Evolutionary conservation across 2,113 vertebrate genomes (phyloP), one percentile per base, ranked within the genome.

Genomic region (Gadus macrocephalus): DNA sequence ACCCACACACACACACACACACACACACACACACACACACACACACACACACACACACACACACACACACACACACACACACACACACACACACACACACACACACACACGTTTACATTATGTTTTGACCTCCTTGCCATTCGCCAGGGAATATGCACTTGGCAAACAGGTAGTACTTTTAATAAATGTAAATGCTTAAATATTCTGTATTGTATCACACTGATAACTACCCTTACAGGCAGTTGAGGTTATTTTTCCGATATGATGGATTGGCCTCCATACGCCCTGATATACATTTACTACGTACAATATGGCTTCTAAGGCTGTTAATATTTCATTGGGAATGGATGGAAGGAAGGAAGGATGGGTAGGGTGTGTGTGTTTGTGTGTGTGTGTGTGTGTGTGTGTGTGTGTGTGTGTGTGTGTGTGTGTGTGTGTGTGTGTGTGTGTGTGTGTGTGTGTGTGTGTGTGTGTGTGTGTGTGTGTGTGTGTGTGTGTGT

Each of bases 251-350:
- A 9, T 49, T 49, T 49, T 6, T 49, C 42, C 42, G 11, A 14
- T 49, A 49, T 49, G 8, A 14, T 49, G 42, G 6, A 49, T 49
- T 14, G 12, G 42, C 8, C 42, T 49, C 8, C 42, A 49, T 49
- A 49, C 42, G 38, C 38, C 38, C 38, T 42, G 42, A 49, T 20
- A 65, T 42, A 62, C n/a, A 42, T 49, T 16, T 38, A 27, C 28
- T n/a, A 12, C 28, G 27, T 15, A 35, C 16, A 35, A 3, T 64
- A 64, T 64, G 2, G 15, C 28, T 35, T 15, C 62, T n/a, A 28
- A 64, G 15, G 28, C 62, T 9, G 62, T 64, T 64, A 63, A 27
- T 63, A 64, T 64, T 38, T 17, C 64, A 65, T 65, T 42, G 17
- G 8, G 9, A n/a, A 64, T 61, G 3, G 15, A 19, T 20, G 14